Evolutionary conservation across 2,888 invertebrate genomes (phyloP).

Genomic region (Galerucella calmariensis): DNA sequence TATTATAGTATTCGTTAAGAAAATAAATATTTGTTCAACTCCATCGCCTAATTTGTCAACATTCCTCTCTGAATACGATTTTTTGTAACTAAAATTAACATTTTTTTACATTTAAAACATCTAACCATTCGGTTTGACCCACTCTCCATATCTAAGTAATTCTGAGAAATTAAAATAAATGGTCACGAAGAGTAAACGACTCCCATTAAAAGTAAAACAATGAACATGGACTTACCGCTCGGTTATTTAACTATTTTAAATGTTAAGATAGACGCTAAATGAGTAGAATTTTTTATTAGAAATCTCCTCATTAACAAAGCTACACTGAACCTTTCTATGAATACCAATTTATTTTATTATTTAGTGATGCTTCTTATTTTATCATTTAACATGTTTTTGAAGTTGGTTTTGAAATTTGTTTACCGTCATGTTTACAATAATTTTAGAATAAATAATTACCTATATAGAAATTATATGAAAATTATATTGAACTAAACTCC

Average conservation of each 20-base stretch:
- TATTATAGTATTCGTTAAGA: too few species aligned
- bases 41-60: too few species aligned
- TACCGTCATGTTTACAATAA: too few species aligned
- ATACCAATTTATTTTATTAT: neutral
- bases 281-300: neutral
- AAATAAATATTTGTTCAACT: too few species aligned
- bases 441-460: too few species aligned
- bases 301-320: neutral
- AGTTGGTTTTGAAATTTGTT: too few species aligned
- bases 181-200: slow-evolving; percentile 12
- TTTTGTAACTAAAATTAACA: too few species aligned
- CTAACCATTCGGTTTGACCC: neutral
- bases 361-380: too few species aligned
- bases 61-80: too few species aligned
- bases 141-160: neutral
- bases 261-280: neutral
- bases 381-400: too few species aligned
- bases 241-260: slow-evolving; percentile 9
- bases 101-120: neutral
- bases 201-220: slow-evolving; percentile 19
- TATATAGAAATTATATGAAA: too few species aligned
- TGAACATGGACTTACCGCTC: neutral
- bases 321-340: neutral
- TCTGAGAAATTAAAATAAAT: slow-evolving; percentile 17
- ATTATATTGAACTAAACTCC: too few species aligned